phyloP scores from a whole-genome alignment of 2,888 invertebrate species.

The Fragum sueziense region DNA sequence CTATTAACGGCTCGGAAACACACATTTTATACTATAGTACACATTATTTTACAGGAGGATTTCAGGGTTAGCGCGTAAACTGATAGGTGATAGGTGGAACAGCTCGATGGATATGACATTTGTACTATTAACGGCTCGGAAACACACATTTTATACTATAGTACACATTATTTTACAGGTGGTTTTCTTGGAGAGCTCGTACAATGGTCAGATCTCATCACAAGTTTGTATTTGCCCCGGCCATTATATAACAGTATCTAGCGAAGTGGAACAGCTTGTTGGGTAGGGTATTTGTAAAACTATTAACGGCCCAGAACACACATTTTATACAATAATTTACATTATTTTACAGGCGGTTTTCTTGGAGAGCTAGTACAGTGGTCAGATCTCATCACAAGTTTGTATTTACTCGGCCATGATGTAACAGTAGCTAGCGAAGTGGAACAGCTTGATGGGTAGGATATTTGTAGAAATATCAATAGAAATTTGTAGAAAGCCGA shows the following conservation, averaged over 20 bases:
- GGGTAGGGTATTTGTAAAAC: too few species aligned
- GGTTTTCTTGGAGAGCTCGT: slow-evolving; percentile 84
- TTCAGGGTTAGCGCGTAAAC: background rate
- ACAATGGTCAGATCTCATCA: slow-evolving; percentile 83
- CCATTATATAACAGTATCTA: slow-evolving; percentile 82
- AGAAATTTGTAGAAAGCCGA: background rate
- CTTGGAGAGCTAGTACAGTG: too few species aligned
- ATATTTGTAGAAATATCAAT: background rate
- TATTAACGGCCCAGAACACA: too few species aligned
- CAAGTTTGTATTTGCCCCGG: slow-evolving; percentile 82
- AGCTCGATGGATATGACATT: background rate
- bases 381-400: background rate
- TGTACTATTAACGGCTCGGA: background rate
- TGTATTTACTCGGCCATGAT: background rate
- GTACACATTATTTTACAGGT: slow-evolving; percentile 70
- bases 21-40: background rate
- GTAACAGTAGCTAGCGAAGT: background rate
- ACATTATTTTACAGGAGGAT: background rate
- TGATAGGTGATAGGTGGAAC: background rate
- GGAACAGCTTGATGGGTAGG: background rate
- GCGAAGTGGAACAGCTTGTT: slow-evolving; percentile 79
- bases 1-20: background rate
- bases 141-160: background rate
- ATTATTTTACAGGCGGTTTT: too few species aligned
- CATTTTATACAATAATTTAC: too few species aligned